Evolutionary conservation across 2,797 vertebrate species (phyloP), one percentile per base, ranked within the genome.

Genomic region (Tarsius wallacei): DNA sequence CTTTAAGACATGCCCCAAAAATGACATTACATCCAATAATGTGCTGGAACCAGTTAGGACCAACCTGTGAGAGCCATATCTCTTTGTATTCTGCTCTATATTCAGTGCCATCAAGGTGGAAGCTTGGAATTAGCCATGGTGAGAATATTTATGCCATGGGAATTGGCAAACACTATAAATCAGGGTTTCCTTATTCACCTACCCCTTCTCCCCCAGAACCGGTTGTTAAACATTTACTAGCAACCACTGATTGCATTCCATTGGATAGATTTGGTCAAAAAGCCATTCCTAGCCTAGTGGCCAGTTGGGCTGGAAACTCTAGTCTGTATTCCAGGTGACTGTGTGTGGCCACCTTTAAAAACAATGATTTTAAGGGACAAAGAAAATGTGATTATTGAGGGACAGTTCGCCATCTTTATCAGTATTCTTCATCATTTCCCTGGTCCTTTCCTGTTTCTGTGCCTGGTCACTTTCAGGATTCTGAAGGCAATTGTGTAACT

Each of bases 291-390:
- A 14, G 0, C 87, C 42, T 42, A 42, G 42, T 88, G 31, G 36
- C 73, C 74, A 5, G 13, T 4, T 76, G 12, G 55, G 15, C 22
- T 5, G 26, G 7, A 57, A 82, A 92, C 21, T 53, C 33, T 71
- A 81, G 33, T 76, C 33, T 94, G 61, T 93, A 57, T 82, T 84
- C 9, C 9, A 76, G 28, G 11, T 28, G 51, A 83, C 82, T 83
- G 2, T 70, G 36, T 81, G 36, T 81, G 63, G 11, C 22, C 53
- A 71, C 11, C 22, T 93, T 81, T 51, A 19, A 64, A 86, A 78
- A 77, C 77, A 77, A 21, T 47, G 36, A 68, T 57, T 76, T 63
- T 83, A 83, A 97, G 63, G 86, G 16, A 86, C 33, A 63, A 76
- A 59, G 64, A n/a, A 49, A 86, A 59, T 15, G 19, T 59, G 33